These are phyloP conservation scores for Dione juno DNA, from an alignment of 2,888 invertebrate genomes.

Conservation along the genomic window DNA sequence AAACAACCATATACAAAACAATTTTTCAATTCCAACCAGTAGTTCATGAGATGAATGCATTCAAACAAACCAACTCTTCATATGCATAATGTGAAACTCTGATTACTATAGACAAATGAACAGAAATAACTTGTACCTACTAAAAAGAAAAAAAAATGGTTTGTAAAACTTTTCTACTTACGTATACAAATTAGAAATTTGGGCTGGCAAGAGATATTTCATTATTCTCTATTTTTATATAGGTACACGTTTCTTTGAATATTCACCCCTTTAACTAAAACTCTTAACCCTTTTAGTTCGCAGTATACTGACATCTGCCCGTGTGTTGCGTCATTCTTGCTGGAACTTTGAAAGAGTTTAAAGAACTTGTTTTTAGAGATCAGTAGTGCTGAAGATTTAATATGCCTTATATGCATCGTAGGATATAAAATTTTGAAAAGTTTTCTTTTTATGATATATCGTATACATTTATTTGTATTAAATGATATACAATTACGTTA, in stretches of 20 bases:
- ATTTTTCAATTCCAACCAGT: too few relatives aligned
- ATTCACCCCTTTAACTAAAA: slow-evolving; percentile 4
- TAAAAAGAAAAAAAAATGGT: not conserved
- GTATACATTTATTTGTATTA: too few relatives aligned
- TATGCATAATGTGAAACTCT: too few relatives aligned
- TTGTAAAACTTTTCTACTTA: not conserved
- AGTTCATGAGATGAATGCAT: too few relatives aligned
- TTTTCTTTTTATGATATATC: too few relatives aligned
- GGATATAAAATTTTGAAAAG: too few relatives aligned
- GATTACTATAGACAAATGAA: too few relatives aligned
- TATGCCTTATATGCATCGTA: too few relatives aligned
- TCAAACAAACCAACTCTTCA: too few relatives aligned
- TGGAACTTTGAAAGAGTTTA: slow-evolving; percentile 16
- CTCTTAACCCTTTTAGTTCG: slow-evolving; percentile 5
- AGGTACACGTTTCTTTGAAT: not conserved
- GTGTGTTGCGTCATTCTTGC: slow-evolving; percentile 26
- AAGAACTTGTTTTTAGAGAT: slow-evolving; percentile 35
- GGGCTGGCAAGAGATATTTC: not conserved
- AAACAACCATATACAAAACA: too few relatives aligned
- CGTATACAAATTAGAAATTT: not conserved
- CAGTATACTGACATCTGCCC: slow-evolving; percentile 14
- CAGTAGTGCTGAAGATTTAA: not conserved
- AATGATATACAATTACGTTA: too few relatives aligned
- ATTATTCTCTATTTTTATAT: not conserved
- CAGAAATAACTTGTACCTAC: not conserved